phyloP scores from a whole-genome alignment of 2,797 vertebrate species.

The Acridotheres tristis region DNA sequence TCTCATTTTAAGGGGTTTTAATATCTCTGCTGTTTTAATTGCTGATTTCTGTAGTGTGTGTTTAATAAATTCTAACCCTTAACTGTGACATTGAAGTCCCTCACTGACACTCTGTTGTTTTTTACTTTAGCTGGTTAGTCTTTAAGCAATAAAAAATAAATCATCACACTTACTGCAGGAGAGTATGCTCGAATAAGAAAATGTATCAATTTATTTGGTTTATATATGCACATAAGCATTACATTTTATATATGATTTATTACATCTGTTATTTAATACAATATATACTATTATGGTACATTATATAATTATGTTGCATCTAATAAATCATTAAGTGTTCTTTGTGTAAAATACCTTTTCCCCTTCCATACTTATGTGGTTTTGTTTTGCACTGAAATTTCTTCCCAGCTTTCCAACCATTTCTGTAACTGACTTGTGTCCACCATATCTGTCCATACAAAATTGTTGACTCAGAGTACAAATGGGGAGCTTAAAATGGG shows the following conservation, averaged over 20 bases:
- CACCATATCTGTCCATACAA: rapidly evolving
- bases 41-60: neutral
- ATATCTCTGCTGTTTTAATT: neutral
- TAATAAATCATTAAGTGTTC: neutral
- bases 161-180: neutral
- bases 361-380: neutral
- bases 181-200: neutral
- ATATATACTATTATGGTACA: neutral
- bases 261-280: neutral
- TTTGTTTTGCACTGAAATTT: neutral
- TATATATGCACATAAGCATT: neutral
- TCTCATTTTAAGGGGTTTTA: neutral
- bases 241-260: neutral
- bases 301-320: neutral
- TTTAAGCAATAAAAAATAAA: neutral
- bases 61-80: neutral
- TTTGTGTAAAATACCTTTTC: neutral
- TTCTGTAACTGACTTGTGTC: neutral
- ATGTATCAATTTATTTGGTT: neutral
- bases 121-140: neutral
- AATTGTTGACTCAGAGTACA: neutral
- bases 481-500: neutral
- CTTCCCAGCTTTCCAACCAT: neutral
- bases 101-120: neutral
- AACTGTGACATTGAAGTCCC: neutral